These are phyloP conservation scores for Volucella zonaria DNA, from an alignment of 2,888 invertebrate genomes.

Conservation along the genomic window DNA sequence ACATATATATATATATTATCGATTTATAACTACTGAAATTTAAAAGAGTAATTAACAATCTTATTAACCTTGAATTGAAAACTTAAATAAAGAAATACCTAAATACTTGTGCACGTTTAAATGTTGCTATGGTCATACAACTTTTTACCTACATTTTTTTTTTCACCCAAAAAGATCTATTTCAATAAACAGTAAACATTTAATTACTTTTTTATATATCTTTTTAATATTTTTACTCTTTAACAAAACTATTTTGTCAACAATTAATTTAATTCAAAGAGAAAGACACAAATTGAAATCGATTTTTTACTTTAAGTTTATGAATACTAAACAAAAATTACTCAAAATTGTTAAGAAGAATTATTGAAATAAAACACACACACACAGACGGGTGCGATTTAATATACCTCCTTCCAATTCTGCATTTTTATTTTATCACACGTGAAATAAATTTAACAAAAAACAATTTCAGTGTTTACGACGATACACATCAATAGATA, in stretches of 20 bases:
- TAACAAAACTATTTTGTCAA: conserved; percentile 26
- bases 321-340: conserved; percentile 37
- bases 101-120: conserved; percentile 64
- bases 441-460: conserved; percentile 72
- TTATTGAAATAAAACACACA: conserved; percentile 55
- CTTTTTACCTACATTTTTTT: conserved; percentile 60
- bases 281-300: conserved; percentile 24
- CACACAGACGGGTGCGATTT: conserved; percentile 68
- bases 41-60: conserved; percentile 1
- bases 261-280: conserved; percentile 45
- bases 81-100: conserved; percentile 35
- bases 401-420: conserved; percentile 83
- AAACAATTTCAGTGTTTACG: conserved; percentile 62
- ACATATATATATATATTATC: conserved; percentile 7
- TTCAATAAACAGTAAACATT: conserved; percentile 40
- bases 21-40: conserved; percentile 5
- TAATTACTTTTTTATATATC: conserved; percentile 2
- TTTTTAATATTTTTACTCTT: neutral
- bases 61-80: conserved; percentile 26
- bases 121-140: conserved; percentile 69
- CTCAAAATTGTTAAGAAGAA: conserved; percentile 32
- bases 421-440: conserved; percentile 76
- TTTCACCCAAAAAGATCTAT: conserved; percentile 30
- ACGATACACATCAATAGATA: conserved; percentile 45
- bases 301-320: conserved; percentile 9